Percentiles rank a stretch among this genome's conserved stretches.
Conservation (phyloP, 64 coral and sea anemone genomes). For the Montipora sp. region DNA sequence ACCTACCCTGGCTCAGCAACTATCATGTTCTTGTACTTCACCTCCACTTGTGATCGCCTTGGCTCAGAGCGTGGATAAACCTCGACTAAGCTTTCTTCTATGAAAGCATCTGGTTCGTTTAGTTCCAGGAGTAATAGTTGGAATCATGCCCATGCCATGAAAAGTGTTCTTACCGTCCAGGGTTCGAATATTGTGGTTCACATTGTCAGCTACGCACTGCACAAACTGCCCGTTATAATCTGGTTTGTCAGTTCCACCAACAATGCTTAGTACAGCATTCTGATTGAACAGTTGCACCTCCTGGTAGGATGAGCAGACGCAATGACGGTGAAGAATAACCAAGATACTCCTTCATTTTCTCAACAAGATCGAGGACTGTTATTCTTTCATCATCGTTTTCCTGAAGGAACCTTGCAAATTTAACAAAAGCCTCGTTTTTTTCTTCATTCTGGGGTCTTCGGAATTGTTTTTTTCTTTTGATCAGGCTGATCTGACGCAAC, state of each 20-base stretch:
- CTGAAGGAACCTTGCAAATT: not conserved
- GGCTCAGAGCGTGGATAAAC: not conserved
- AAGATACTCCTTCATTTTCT: conserved; percentile 56
- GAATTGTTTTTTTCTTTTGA: not conserved
- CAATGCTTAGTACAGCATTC: not conserved
- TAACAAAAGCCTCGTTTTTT: conserved; percentile 37
- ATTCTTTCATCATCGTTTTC: conserved; percentile 60
- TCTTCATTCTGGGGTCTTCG: not conserved
- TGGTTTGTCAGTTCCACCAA: conserved; percentile 23
- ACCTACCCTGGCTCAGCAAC: not conserved
- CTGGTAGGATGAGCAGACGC: conserved; percentile 10
- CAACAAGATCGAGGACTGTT: conserved; percentile 27
- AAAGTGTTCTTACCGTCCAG: conserved; percentile 34
- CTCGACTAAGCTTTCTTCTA: not conserved
- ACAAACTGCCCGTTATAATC: conserved; percentile 7
- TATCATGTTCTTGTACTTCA: not conserved
- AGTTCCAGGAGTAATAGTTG: conserved; percentile 1
- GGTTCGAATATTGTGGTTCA: conserved; percentile 29
- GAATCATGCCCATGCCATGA: conserved; percentile 47
- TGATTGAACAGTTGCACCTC: not conserved
- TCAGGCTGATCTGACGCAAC: conserved; percentile 13
- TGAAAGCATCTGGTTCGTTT: not conserved
- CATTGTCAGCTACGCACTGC: conserved; percentile 48
- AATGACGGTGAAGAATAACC: not conserved
- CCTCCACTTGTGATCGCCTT: not conserved